phyloP scores from a whole-genome alignment of 2,797 vertebrate species.

The Tauraco hartlaubi region DNA sequence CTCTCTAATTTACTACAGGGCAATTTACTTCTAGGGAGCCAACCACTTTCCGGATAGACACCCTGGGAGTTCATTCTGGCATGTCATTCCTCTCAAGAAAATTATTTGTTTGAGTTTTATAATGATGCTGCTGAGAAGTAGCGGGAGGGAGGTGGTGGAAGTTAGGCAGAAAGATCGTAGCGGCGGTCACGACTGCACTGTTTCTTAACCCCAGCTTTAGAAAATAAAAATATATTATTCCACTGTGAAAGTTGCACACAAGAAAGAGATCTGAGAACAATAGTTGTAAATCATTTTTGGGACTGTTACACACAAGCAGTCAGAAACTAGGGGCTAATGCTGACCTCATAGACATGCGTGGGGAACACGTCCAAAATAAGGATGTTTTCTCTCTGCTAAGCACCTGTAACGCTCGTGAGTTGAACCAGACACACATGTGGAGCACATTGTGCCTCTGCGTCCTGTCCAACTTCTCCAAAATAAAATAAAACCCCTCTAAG shows the following conservation, averaged over 20 bases:
- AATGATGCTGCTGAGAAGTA: neutral
- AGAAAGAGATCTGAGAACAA: neutral
- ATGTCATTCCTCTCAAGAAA: neutral
- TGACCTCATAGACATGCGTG: neutral
- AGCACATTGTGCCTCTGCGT: accelerated
- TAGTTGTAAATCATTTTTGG: neutral
- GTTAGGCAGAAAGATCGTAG: neutral
- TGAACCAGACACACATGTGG: neutral
- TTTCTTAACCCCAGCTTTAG: neutral
- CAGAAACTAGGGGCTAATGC: neutral
- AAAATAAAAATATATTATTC: neutral
- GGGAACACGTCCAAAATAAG: neutral
- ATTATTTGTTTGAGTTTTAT: neutral
- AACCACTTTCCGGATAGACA: neutral
- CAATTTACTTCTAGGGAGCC: neutral
- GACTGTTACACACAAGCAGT: neutral
- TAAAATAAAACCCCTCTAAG: accelerated
- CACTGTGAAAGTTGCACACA: neutral
- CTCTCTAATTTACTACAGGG: neutral
- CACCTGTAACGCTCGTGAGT: neutral
- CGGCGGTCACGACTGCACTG: neutral
- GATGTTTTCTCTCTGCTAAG: neutral
- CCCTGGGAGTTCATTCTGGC: neutral
- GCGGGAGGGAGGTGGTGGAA: neutral
- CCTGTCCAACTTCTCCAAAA: neutral